Percentiles rank a stretch among this genome's conserved stretches.
phyloP scores from a whole-genome alignment of 1,140 invertebrate species.

The Sitophilus oryzae region DNA sequence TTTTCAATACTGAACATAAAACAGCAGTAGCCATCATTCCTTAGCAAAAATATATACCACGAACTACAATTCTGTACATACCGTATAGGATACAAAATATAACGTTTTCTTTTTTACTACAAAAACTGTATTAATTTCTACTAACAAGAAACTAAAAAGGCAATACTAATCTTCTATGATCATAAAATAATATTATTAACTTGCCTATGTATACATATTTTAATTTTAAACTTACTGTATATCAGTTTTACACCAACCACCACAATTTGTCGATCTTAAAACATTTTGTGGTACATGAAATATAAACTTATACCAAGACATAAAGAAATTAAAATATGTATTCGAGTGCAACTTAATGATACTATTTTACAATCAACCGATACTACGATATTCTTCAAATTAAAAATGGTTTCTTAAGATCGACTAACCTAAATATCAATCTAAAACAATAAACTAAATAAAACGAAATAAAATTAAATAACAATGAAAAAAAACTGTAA shows the following conservation, averaged over 20 bases:
- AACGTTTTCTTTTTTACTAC: constrained; percentile 11
- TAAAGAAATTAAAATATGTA: no score
- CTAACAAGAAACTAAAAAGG: no score
- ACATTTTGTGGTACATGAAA: no score
- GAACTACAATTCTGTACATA: constrained; percentile 14
- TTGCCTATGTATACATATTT: no score
- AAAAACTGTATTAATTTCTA: no score
- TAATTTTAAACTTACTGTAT: background rate
- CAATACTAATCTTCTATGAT: no score
- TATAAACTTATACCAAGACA: no score
- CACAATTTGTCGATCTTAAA: background rate
- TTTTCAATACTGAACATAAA: constrained; percentile 24
- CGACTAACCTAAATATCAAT: background rate
- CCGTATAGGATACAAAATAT: constrained; percentile 26
- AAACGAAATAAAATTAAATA: background rate
- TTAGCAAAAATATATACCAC: constrained; percentile 32
- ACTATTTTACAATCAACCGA: no score
- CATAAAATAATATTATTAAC: no score
- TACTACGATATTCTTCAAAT: no score
- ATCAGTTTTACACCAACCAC: background rate
- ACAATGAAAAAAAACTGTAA: no score
- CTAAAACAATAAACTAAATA: constrained; percentile 1
- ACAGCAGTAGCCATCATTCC: constrained; percentile 13
- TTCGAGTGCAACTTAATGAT: no score
- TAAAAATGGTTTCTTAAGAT: background rate